Conservation (phyloP, 1,140 invertebrate genomes). For the Archivesica marissinica region DNA sequence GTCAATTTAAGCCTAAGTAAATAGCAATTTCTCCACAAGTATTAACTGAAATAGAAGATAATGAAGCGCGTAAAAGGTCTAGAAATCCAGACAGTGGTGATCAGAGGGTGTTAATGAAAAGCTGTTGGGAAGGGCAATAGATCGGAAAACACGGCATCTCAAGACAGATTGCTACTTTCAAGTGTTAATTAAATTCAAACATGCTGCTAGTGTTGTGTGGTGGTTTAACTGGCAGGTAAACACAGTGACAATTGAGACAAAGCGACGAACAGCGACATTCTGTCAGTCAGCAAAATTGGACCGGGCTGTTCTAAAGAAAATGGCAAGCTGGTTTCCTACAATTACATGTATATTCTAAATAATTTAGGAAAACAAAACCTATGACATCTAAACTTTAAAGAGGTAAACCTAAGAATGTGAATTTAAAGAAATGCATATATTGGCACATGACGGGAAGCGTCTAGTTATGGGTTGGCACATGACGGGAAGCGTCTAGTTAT, state of each 20-base stretch:
- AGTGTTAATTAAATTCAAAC: conserved; percentile 47
- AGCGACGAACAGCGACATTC: neutral
- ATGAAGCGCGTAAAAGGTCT: conserved; percentile 37
- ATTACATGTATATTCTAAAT: neutral
- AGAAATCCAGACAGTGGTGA: neutral
- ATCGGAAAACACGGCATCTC: conserved; percentile 1
- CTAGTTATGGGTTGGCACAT: too few species aligned
- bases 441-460: too few species aligned
- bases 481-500: too few species aligned
- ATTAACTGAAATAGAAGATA: conserved; percentile 1
- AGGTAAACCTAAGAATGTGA: too few species aligned
- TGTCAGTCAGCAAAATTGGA: neutral
- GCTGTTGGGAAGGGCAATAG: neutral
- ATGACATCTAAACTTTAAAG: too few species aligned
- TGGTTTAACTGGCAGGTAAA: conserved; percentile 12
- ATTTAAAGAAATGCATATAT: too few species aligned
- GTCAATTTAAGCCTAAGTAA: conserved; percentile 48
- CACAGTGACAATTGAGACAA: conserved; percentile 11
- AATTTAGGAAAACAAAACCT: too few species aligned
- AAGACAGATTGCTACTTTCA: conserved; percentile 17
- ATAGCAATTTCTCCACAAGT: conserved; percentile 43
- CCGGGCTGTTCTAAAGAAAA: neutral
- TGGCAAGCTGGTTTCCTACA: neutral
- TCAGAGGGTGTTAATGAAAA: neutral
- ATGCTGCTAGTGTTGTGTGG: neutral